phyloP scores from a whole-genome alignment of 2,888 invertebrate genomes.

The Vannuccia rotundouncinata region DNA sequence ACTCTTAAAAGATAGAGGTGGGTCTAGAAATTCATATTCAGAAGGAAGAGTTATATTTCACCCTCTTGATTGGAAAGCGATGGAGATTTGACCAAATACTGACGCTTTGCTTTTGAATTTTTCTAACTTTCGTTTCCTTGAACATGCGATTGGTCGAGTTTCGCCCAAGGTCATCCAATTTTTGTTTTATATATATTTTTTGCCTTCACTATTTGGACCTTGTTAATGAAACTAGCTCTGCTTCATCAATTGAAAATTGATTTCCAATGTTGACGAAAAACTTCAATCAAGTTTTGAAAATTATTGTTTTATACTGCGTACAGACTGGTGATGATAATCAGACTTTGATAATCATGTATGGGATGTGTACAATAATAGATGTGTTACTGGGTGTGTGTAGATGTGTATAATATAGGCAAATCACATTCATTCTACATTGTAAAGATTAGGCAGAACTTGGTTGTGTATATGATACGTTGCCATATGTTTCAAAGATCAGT shows the following conservation, averaged over 20 bases:
- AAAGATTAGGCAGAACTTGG: too few relatives aligned
- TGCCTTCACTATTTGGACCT: not conserved
- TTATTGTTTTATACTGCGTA: too few relatives aligned
- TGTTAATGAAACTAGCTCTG: not conserved
- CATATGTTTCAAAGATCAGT: too few relatives aligned
- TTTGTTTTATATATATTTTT: not conserved
- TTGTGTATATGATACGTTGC: too few relatives aligned
- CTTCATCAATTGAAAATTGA: not conserved
- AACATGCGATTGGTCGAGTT: not conserved
- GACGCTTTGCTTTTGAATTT: not conserved
- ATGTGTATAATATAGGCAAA: too few relatives aligned
- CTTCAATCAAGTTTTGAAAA: not conserved
- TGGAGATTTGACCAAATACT: not conserved
- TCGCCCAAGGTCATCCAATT: not conserved
- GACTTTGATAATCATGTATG: too few relatives aligned
- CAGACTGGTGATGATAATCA: too few relatives aligned
- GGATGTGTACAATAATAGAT: too few relatives aligned
- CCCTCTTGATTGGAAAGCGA: not conserved
- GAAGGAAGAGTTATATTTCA: not conserved
- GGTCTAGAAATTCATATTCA: not conserved
- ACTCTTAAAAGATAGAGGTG: not conserved
- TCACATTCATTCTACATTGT: too few relatives aligned
- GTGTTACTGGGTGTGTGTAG: too few relatives aligned
- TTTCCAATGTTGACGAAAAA: not conserved
- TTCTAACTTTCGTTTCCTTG: not conserved